Percentiles rank a stretch among this genome's conserved stretches.
phyloP scores from a whole-genome alignment of 1,140 invertebrate species.

The Thalassaphorura encarpata region DNA sequence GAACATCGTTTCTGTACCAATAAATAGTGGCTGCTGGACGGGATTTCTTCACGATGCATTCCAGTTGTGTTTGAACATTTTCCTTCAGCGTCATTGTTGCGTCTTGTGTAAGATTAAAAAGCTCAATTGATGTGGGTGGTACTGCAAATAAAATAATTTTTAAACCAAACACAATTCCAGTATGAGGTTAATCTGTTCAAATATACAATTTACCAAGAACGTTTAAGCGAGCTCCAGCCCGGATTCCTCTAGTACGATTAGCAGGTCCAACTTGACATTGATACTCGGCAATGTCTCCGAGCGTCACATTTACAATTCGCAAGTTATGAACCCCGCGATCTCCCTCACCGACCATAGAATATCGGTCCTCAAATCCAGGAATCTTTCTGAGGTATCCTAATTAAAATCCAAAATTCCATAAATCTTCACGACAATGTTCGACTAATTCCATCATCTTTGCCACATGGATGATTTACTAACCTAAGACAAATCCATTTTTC shows the following conservation, averaged over 20 bases:
- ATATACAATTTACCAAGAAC: conserved; percentile 88
- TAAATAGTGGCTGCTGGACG: conserved; percentile 77
- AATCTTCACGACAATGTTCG: no score
- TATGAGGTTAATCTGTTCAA: no score
- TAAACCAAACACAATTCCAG: not conserved
- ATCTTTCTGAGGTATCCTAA: no score
- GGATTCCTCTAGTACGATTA: conserved; percentile 61
- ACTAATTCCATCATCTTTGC: no score
- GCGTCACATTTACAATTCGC: conserved; percentile 65
- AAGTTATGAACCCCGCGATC: conserved; percentile 73
- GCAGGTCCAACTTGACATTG: conserved; percentile 85
- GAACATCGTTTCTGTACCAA: conserved; percentile 74
- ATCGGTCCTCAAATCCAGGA: conserved; percentile 67
- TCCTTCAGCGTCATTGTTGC: conserved; percentile 75
- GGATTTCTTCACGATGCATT: conserved; percentile 70
- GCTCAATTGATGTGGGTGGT: conserved; percentile 73
- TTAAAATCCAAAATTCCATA: no score
- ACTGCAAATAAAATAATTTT: conserved; percentile 52
- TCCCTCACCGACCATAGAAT: conserved; percentile 70
- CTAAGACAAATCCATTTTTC: conserved; percentile 84
- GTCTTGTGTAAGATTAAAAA: conserved; percentile 60
- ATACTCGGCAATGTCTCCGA: conserved; percentile 81
- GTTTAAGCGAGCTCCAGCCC: conserved; percentile 67
- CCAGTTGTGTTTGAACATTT: conserved; percentile 63
- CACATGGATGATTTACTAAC: no score